These are phyloP conservation scores for Parapsyche elsis DNA, from an alignment of 1,140 invertebrate species.

Conservation along the genomic window DNA sequence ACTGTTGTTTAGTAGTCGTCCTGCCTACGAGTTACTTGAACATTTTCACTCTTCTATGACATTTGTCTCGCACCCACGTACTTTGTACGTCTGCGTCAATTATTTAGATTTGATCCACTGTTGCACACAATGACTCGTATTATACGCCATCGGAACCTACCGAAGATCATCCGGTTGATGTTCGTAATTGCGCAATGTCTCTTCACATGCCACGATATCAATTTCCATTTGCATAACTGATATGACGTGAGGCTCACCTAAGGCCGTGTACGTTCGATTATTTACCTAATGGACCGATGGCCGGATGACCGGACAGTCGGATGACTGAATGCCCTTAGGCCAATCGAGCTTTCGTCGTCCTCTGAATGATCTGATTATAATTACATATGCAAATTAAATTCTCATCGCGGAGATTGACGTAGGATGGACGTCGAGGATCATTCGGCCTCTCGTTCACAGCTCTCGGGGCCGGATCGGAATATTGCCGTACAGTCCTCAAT, in stretches of 20 bases:
- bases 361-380: constrained; percentile 27
- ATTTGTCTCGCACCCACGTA: too few relatives aligned
- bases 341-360: not conserved
- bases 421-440: too few relatives aligned
- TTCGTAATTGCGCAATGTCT: constrained; percentile 10
- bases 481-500: not conserved
- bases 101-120: too few relatives aligned
- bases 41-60: too few relatives aligned
- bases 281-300: constrained; percentile 10
- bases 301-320: not conserved
- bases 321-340: not conserved
- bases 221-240: constrained; percentile 34
- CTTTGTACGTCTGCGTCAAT: too few relatives aligned
- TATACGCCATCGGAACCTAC: too few relatives aligned
- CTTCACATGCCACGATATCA: constrained; percentile 9
- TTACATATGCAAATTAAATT: not conserved
- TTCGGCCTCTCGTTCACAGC: too few relatives aligned
- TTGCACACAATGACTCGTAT: too few relatives aligned
- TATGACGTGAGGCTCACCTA: not conserved
- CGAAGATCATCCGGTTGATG: not conserved
- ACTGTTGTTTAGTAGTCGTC: too few relatives aligned
- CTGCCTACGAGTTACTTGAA: too few relatives aligned
- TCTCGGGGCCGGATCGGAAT: too few relatives aligned
- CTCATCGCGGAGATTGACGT: too few relatives aligned
- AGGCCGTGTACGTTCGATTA: constrained; percentile 1